Evolutionary conservation across 2,797 vertebrate genomes (phyloP), one percentile per base, ranked within the genome.

Genomic region (Cyprinella venusta): DNA sequence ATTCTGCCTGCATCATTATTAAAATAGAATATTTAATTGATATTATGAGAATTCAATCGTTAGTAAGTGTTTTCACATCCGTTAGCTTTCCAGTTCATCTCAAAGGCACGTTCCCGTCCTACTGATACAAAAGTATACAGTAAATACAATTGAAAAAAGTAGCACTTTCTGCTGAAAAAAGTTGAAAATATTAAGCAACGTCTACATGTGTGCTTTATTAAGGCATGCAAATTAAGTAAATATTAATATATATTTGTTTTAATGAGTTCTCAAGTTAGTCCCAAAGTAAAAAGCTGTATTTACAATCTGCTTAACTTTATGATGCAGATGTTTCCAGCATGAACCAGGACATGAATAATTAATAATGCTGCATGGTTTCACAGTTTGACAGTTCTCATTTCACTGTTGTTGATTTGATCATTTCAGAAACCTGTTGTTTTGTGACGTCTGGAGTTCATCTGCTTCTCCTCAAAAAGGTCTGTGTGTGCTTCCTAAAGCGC

Each of bases 261-360:
- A 48, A 70, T 4, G 7, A 30, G 24, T 33, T 8, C 8, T 72
- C 45, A 50, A 72, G 19, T n/a, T 6, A 7, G 19, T n/a, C 19
- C 33, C 19, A 8, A 26, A 48, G 24, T 26, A 71, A 56, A 40
- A 16, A 16, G 15, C 15, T 38, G n/a, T 16, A n/a, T 59, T 12
- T 26, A 26, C 38, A 56, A 76, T 45, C 75, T 42, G 48, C 40
- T 21, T 45, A 77, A 77, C 15, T 59, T 48, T 30, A 48, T 63
- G 59, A 64, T 77, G n/a, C 75, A 78, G 76, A 42, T 65, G 76
- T 78, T 65, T 45, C 26, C 76, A 64, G 76, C 59, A 65, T 50
- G 59, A 8, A 48, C 5, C 42, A 64, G 63, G 26, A n/a, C 45
- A 65, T 78, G 61, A 78, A 78, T 78, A 50, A 78, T 78, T 15